Evolutionary conservation across 2,888 invertebrate species (phyloP), one percentile per base, ranked within the genome.

Genomic region (Brenthis daphne): DNA sequence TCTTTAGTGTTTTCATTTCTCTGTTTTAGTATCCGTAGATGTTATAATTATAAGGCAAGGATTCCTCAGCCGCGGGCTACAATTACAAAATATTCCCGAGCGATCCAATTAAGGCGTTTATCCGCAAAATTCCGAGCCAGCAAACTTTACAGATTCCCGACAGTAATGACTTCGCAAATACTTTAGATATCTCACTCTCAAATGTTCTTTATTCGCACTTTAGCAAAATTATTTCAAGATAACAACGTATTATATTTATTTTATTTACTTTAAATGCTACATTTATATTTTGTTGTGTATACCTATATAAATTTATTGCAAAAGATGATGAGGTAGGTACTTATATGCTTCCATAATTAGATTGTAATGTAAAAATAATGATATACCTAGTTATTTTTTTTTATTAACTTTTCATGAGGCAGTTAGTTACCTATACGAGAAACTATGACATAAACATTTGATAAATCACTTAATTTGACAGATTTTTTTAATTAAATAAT

Each of bases 31-130:
- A 57, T 56, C 61, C 56, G 51, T 61, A 64, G 54, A 68, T 61
- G 50, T 67, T 70, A 73, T 73, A 70, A 70, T 73, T 73, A 66
- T 67, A 70, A 70, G 72, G 70, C 65, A 68, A 57, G 70, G 72
- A 77, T 76, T 76, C 77, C 74, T 69, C 65, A 61, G 73, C 77
- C 80, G 74, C 77, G 77, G 82, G 81, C 81, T 80, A 85, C 87
- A 91, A 87, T 90, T 89, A 90, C 89, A 87, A 87, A 91, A 89
- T 90, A 87, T 90, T 86, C 89, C 80, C 84, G 80, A 81, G 83
- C 82, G 87, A 86, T 88, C 89, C 87, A 92, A 92, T 92, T 92
- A 92, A 92, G 90, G 86, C 90, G 86, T 84, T 89, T 87, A 89
- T 88, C 89, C 90, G 85, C 89, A 88, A 88, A 88, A 92, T 91